Percentiles rank a stretch among this genome's conserved stretches.
Conservation (phyloP, 2,113 vertebrate species). For the Pomatostomus ruficeps region DNA sequence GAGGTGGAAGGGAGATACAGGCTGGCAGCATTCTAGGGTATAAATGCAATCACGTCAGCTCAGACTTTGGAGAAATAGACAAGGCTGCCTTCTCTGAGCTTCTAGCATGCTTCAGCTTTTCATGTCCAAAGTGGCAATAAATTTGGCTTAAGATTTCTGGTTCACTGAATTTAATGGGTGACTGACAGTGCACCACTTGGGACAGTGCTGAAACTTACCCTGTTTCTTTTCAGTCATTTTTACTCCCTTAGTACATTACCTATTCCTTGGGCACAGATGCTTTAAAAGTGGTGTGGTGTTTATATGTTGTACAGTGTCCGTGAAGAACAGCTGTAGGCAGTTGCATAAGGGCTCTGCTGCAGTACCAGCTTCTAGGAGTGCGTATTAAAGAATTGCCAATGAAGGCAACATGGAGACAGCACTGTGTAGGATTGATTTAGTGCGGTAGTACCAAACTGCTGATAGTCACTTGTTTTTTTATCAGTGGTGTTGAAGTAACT, state of each 20-base stretch:
- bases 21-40: neutral
- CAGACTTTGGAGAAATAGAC: neutral
- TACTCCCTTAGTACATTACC: neutral
- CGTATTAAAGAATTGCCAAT: neutral
- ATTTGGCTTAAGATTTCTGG: neutral
- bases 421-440: neutral
- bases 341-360: neutral
- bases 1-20: neutral
- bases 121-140: neutral
- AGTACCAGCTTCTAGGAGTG: neutral
- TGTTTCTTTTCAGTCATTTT: neutral
- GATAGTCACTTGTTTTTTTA: neutral
- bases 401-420: neutral
- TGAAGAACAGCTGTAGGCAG: neutral
- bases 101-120: neutral
- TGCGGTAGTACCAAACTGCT: neutral
- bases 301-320: rapidly evolving
- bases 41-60: neutral
- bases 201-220: neutral
- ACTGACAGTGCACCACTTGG: neutral
- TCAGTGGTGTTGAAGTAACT: neutral
- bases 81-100: neutral
- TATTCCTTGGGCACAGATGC: neutral
- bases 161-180: neutral
- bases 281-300: neutral